Evolutionary conservation across 2,888 invertebrate species (phyloP), one percentile per base, ranked within the genome.

Genomic region (Clanis bilineata): DNA sequence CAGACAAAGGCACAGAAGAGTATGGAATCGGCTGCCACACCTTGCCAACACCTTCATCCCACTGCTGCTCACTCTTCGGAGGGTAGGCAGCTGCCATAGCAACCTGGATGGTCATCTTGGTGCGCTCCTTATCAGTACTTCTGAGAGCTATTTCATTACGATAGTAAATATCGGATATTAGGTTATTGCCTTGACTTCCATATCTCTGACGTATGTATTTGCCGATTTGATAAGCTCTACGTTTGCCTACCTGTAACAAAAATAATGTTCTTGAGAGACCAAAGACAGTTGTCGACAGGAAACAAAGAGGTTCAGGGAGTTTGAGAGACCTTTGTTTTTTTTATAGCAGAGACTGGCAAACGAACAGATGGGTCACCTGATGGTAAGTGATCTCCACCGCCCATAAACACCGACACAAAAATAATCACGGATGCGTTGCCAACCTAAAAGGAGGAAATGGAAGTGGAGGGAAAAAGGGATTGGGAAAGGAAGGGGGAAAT

Each of bases 21-120:
- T 90, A 91, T 0, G 91, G 91, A 0, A 91, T 80, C 0, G 91
- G 91, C 62, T 91, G 91, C 91, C 91, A 91, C 0, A 90, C 65
- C 61, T 80, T 87, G 0, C 91, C 91, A 0, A 91, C 44, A 1
- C 77, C 83, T 3, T 83, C 85, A 28, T 87, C 83, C 91, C 91
- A 91, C 64, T 91, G 89, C 67, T 91, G 90, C 6, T 83, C 88
- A 0, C 67, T 47, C 15, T 80, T 86, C 0, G 91, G 91, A 0
- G 91, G 90, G 70, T 87, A 91, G 1, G 74, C 65, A 6, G 90
- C 89, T 0, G 90, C 77, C 87, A 90, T 88, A 0, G 90, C 90
- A 39, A 88, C 76, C 64, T 79, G 79, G 3, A 73, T 78, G 0
- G 87, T 91, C 91, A 91, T 91, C 74, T 91, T 90, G 0, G 91